phyloP scores from a whole-genome alignment of 2,797 vertebrate genomes.

The Falco columbarius region DNA sequence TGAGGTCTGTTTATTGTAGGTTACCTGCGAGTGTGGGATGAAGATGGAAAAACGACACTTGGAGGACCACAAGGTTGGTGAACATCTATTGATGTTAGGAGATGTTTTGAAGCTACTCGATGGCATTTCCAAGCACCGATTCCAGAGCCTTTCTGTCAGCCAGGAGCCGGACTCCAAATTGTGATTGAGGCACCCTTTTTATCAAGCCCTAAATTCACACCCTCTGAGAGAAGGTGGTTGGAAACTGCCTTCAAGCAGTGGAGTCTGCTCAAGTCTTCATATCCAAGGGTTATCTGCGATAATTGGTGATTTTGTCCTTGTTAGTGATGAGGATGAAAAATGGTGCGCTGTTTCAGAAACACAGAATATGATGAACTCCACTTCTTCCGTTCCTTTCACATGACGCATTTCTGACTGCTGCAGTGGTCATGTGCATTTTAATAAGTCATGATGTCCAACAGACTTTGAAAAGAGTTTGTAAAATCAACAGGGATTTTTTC shows the following conservation, averaged over 20 bases:
- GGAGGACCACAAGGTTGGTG: conserved; percentile 88
- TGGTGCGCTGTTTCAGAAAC: not conserved
- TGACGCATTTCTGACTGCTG: not conserved
- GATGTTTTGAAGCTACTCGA: not conserved
- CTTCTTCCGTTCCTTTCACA: not conserved
- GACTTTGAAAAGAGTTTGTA: conserved; percentile 7
- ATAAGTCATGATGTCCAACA: not conserved
- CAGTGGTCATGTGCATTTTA: not conserved
- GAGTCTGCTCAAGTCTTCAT: not conserved
- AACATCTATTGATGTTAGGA: fast-evolving
- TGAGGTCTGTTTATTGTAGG: conserved; percentile 75
- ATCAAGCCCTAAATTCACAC: not conserved
- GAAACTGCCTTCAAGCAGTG: not conserved
- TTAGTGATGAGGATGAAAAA: not conserved
- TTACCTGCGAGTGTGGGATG: conserved; percentile 91
- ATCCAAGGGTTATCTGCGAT: not conserved
- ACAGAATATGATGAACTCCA: not conserved
- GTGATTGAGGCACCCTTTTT: not conserved
- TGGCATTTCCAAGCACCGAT: not conserved
- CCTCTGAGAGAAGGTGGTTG: not conserved
- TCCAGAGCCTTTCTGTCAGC: not conserved
- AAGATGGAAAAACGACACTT: conserved; percentile 88
- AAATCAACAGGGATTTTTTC: conserved; percentile 4
- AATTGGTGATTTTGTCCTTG: not conserved
- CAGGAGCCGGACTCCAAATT: not conserved